Base-by-base conservation (phyloP, 2,797 vertebrate genomes). In the Enteromius viviparus region DNA sequence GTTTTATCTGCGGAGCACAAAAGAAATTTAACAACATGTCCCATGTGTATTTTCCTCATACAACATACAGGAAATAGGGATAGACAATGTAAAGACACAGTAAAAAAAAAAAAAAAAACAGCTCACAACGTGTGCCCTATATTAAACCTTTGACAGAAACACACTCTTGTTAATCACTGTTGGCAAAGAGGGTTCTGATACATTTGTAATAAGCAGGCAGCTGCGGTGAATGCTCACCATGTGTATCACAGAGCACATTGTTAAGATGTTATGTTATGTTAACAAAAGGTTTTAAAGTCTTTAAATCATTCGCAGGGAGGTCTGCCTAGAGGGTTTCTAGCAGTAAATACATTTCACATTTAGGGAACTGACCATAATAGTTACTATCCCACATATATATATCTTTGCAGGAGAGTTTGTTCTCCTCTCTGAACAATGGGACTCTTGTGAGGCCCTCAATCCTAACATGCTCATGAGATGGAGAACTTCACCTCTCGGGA, bases 351-450 rank as follows among this genome's bases (percentile, higher is more conserved):
- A 47, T 53, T 53, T 40, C 49, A 69, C 62, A 55, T 49, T 65
- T 23, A 21, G 34, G 40, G 76, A 72, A 47, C 55, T 7, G 42
- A 79, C 34, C 19, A 29, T 49, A 42, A 53, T 53, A 70, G 66
- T 53, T 71, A 21, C 34, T 76, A 17, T 34, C 9, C 19, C 51
- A 19, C 64, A 72, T 19, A 68, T 49, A 42, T 15, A 32, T 71
- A 32, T 76, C 71, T 51, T 29, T 70, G 76, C 70, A 51, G 80
- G 68, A 82, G 76, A 60, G 62, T 15, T 45, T 34, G 64, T 66
- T 69, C 76, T 75, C 70, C 10, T 66, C 29, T 42, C 62, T 64
- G 64, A 69, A 85, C 84, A 87, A 87, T 68, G 62, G 53, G 78
- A 69, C 47, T 45, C 29, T 66, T 88, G 81, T 87, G 58, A 62